Conservation (phyloP, 2,888 invertebrate genomes). For the Argyresthia albistria region DNA sequence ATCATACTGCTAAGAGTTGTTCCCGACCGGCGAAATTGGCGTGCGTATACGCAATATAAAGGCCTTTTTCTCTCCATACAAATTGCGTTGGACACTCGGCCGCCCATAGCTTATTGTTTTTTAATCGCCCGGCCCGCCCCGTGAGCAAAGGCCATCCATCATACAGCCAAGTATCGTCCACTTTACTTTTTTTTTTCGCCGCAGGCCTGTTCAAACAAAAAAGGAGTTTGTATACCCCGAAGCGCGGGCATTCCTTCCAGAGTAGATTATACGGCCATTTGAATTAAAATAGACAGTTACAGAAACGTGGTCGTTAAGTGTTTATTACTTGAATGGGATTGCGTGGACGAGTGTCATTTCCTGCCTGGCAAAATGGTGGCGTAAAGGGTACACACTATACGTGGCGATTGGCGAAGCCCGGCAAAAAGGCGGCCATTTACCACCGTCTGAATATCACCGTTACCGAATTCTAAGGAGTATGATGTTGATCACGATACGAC, state of each 20-base stretch:
- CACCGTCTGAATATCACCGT: too few species aligned
- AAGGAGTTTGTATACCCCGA: constrained; percentile 41
- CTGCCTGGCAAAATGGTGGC: too few species aligned
- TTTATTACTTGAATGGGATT: not conserved
- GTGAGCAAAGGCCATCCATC: constrained; percentile 51
- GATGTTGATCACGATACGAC: too few species aligned
- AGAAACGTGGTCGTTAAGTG: not conserved
- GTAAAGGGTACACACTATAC: too few species aligned
- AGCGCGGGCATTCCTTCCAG: constrained; percentile 40
- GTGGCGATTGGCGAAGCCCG: too few species aligned
- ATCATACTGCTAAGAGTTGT: too few species aligned
- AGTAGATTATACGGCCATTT: constrained; percentile 1
- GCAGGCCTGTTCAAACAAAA: constrained; percentile 40
- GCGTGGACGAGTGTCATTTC: too few species aligned
- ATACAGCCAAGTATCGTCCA: constrained; percentile 20
- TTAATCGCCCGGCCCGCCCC: constrained; percentile 58
- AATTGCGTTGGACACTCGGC: constrained; percentile 56
- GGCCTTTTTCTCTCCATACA: constrained; percentile 44
- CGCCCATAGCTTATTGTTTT: constrained; percentile 62
- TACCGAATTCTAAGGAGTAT: too few species aligned
- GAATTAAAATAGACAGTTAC: not conserved
- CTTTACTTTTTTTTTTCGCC: constrained; percentile 21
- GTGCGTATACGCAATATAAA: constrained; percentile 27
- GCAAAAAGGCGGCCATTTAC: too few species aligned
- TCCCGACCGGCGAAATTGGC: too few species aligned